Evolutionary conservation across 2,797 vertebrate genomes (phyloP).

Genomic region (Gymnothorax reevesii): DNA sequence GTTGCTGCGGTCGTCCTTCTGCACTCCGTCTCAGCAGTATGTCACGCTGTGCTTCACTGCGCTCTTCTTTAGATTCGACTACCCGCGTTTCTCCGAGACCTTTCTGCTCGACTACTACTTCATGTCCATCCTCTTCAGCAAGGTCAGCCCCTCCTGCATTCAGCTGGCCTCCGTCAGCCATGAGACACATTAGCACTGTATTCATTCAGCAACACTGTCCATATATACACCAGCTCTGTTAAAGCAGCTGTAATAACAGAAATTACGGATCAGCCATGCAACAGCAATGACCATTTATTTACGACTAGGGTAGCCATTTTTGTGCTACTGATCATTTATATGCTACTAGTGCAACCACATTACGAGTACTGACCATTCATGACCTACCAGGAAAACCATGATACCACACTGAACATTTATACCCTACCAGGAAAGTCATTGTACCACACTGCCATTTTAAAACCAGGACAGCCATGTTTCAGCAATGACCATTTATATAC

Average conservation of each 20-base stretch:
- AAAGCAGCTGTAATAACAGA: too few relatives aligned
- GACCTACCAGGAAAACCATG: too few relatives aligned
- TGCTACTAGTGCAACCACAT: too few relatives aligned
- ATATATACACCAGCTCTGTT: not conserved
- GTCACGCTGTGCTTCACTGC: slow-evolving; percentile 88
- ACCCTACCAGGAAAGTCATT: too few relatives aligned
- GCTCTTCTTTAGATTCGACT: slow-evolving; percentile 90
- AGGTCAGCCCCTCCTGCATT: slow-evolving; percentile 66
- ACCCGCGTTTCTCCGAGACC: slow-evolving; percentile 85
- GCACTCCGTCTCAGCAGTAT: slow-evolving; percentile 84
- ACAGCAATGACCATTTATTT: too few relatives aligned
- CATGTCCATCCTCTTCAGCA: slow-evolving; percentile 91
- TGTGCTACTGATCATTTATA: too few relatives aligned
- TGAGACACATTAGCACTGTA: not conserved
- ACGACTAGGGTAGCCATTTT: too few relatives aligned
- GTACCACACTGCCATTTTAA: not conserved
- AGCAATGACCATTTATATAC: not conserved
- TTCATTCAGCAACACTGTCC: too few relatives aligned
- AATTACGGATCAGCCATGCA: too few relatives aligned
- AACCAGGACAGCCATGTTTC: not conserved
- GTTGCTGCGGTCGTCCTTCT: slow-evolving; percentile 85
- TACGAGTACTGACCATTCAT: too few relatives aligned
- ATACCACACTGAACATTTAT: not conserved
- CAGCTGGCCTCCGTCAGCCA: not conserved
- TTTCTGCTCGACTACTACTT: slow-evolving; percentile 90